Conservation (phyloP, 2,797 vertebrate species). For the Synanceia verrucosa region DNA sequence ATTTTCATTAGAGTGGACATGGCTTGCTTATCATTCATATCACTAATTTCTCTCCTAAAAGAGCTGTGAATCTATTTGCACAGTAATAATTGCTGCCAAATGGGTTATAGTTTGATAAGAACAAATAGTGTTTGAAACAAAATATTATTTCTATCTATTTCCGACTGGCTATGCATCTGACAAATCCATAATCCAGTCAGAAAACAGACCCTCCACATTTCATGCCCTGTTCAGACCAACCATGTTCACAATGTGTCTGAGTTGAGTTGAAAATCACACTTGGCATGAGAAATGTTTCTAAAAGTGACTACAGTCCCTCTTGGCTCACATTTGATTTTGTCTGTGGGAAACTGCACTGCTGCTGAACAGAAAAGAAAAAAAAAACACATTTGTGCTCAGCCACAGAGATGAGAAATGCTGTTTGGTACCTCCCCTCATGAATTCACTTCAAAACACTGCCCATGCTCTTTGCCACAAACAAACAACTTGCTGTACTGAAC, state of each 20-base stretch:
- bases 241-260: constrained; percentile 7
- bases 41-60: constrained; percentile 27
- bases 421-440: constrained; percentile 14
- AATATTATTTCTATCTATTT: constrained; percentile 1
- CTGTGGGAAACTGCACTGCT: constrained; percentile 15
- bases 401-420: constrained; percentile 21
- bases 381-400: constrained; percentile 21
- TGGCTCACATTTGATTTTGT: constrained; percentile 29
- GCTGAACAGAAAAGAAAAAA: constrained; percentile 34
- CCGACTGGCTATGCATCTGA: constrained; percentile 11
- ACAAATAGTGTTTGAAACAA: not conserved
- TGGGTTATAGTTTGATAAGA: constrained; percentile 12
- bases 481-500: constrained; percentile 44
- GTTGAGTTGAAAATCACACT: constrained; percentile 33
- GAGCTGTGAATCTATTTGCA: constrained; percentile 19
- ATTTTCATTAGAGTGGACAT: constrained; percentile 46
- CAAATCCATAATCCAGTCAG: constrained; percentile 33
- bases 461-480: constrained; percentile 33
- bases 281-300: constrained; percentile 24
- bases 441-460: constrained; percentile 27
- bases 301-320: constrained; percentile 20
- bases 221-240: constrained; percentile 7
- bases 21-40: constrained; percentile 28
- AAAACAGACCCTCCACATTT: constrained; percentile 19
- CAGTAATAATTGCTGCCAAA: constrained; percentile 16